Conservation (phyloP, 1,140 invertebrate species). For the Drosophila lacteicornis region DNA sequence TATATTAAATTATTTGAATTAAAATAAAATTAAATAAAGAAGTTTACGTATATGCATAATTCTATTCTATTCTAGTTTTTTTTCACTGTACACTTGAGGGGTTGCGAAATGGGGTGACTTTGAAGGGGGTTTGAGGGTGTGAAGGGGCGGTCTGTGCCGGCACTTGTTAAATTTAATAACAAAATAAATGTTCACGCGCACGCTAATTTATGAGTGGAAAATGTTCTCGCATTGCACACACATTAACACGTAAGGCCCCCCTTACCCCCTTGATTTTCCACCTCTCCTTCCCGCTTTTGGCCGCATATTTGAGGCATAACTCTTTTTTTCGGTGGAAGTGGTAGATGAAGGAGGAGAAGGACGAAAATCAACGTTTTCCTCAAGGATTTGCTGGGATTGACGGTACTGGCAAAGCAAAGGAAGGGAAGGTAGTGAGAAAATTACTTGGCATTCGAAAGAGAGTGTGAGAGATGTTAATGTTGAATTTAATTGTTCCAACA, state of each 20-base stretch:
- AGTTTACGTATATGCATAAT: neutral
- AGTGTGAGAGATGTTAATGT: slow-evolving; percentile 16
- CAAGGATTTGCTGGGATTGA: slow-evolving; percentile 22
- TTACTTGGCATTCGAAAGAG: neutral
- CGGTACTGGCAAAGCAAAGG: neutral
- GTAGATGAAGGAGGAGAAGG: neutral
- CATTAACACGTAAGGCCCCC: slow-evolving; percentile 65
- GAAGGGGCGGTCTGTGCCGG: slow-evolving; percentile 20
- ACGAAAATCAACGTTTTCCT: slow-evolving; percentile 46
- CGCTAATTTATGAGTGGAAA: slow-evolving; percentile 76
- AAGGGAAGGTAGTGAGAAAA: neutral
- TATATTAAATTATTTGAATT: neutral
- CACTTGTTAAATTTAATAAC: slow-evolving; percentile 81
- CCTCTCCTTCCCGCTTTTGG: neutral
- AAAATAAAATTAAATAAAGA: neutral
- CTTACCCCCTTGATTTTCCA: slow-evolving; percentile 4
- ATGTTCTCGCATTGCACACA: slow-evolving; percentile 65
- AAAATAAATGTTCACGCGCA: slow-evolving; percentile 77
- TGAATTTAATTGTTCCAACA: slow-evolving; percentile 17
- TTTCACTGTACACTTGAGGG: neutral
- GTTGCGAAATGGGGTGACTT: slow-evolving; percentile 1
- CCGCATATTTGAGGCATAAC: slow-evolving; percentile 60
- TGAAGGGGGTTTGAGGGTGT: slow-evolving; percentile 3
- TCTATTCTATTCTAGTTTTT: neutral
- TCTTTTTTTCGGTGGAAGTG: slow-evolving; percentile 21